Conservation (phyloP, 2,797 vertebrate species). For the Synaphobranchus kaupii region DNA sequence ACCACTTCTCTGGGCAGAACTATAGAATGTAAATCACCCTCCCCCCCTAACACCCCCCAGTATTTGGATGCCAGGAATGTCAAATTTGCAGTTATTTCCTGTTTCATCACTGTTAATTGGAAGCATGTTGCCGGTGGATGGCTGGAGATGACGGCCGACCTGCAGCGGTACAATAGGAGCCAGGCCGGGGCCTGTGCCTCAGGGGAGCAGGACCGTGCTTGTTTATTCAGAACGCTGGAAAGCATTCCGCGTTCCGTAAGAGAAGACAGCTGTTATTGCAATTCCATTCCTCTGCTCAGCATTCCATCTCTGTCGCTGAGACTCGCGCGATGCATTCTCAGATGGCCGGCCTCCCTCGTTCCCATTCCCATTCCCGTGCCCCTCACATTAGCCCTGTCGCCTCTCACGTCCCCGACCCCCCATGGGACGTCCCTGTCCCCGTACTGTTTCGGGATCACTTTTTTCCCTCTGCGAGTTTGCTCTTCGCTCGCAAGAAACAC, state of each 20-base stretch:
- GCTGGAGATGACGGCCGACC: slow-evolving; percentile 57
- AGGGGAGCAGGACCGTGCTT: slow-evolving; percentile 65
- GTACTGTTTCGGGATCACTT: neutral
- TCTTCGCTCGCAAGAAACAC: neutral
- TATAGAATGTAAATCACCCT: slow-evolving; percentile 12
- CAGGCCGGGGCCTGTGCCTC: slow-evolving; percentile 60
- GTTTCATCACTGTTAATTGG: slow-evolving; percentile 79
- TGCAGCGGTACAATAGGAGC: slow-evolving; percentile 61
- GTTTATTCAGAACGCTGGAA: slow-evolving; percentile 75
- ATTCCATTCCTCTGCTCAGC: slow-evolving; percentile 58
- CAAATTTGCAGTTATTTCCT: slow-evolving; percentile 74
- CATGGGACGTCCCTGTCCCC: neutral
- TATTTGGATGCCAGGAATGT: slow-evolving; percentile 62
- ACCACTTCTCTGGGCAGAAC: slow-evolving; percentile 23
- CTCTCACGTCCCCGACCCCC: neutral
- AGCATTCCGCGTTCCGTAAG: slow-evolving; percentile 72
- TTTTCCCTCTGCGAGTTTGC: neutral
- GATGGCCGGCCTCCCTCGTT: slow-evolving; percentile 42
- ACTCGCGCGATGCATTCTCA: slow-evolving; percentile 47
- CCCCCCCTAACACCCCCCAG: neutral
- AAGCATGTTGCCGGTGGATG: slow-evolving; percentile 69
- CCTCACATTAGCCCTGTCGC: slow-evolving; percentile 37
- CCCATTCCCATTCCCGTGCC: neutral
- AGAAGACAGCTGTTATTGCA: slow-evolving; percentile 77
- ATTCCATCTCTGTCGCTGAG: slow-evolving; percentile 66